Base-by-base conservation (phyloP, 1,140 invertebrate species). In the Drosophila chauvacae region DNA sequence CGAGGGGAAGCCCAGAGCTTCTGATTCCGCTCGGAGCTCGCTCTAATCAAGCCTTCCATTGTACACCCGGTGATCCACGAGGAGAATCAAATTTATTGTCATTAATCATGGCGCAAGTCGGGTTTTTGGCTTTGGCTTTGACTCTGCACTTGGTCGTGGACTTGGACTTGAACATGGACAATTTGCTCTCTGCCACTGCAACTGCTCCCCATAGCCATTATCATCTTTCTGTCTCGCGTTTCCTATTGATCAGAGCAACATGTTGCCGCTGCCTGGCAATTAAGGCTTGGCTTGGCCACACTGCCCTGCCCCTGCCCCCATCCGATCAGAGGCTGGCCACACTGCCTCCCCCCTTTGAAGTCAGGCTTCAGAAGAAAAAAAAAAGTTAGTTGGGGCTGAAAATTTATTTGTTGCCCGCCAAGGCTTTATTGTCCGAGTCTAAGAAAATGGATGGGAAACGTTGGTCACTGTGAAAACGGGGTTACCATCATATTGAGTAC, bases 201-300 rank as follows among this genome's bases (percentile, higher is more conserved):
- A 63, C 60, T 60, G 62, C 65, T 53, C 64, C 51, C 70, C 72
- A 74, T 65, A 68, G 81, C 73, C 66, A 78, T 68, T 58, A 64
- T 73, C 64, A 79, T 82, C 81, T 64, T 59, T 68, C 57, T 68
- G 61, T 60, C 51, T 59, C n/a, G 77, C 28, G 81, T 68, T 56
- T 81, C 79, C 73, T 84, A 88, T 90, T 90, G 84, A 88, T 88
- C 84, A 79, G 84, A 62, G 84, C 84, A 90, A 88, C 84, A 90
- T 87, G 84, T 90, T 84, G 81, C 84, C 68, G 81, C 81, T 88
- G 88, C 84, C 83, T 84, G 84, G 84, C 84, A 87, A 87, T 87
- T 87, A 87, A 87, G 84, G 84, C 84, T 81, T 79, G 84, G 84
- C 84, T 81, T 79, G 72, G 56, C 65, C 58, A 55, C 64, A 63